Conservation (phyloP, 2,888 invertebrate species). For the Drosophila limbata region DNA sequence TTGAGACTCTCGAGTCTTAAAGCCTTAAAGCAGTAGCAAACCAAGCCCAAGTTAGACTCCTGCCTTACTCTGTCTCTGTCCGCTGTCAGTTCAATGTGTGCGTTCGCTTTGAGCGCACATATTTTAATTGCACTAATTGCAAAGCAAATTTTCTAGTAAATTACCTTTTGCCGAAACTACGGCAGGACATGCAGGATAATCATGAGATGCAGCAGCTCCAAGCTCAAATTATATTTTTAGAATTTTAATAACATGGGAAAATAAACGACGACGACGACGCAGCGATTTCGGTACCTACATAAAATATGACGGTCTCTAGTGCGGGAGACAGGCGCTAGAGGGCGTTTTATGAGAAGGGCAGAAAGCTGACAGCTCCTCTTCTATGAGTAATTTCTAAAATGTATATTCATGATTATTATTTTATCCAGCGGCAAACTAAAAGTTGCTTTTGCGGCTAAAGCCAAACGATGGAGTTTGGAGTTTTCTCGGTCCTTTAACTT, state of each 20-base stretch:
- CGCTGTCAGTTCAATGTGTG: not conserved
- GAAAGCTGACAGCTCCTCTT: conserved; percentile 23
- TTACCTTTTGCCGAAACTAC: conserved; percentile 71
- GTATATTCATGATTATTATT: conserved; percentile 76
- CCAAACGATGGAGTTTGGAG: conserved; percentile 25
- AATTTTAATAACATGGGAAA: conserved; percentile 66
- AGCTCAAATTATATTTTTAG: conserved; percentile 66
- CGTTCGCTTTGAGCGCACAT: conserved; percentile 55
- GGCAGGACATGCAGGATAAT: conserved; percentile 21
- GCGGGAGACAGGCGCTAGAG: conserved; percentile 19
- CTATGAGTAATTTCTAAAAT: conserved; percentile 55
- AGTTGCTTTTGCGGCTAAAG: conserved; percentile 54
- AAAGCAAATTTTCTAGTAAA: conserved; percentile 81
- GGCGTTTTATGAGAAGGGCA: conserved; percentile 13
- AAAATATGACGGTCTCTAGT: conserved; percentile 32
- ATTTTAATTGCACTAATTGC: conserved; percentile 80
- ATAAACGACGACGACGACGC: conserved; percentile 31
- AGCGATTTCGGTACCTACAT: conserved; percentile 44
- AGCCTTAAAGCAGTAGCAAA: conserved; percentile 13
- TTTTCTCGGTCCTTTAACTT: conserved; percentile 22
- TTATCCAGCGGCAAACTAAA: conserved; percentile 67
- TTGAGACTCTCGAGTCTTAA: conserved; percentile 18
- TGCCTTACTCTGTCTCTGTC: not conserved
- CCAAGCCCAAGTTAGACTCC: not conserved
- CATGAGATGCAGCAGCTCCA: conserved; percentile 23